phyloP scores from a whole-genome alignment of 2,797 vertebrate species.

The Iguana delicatissima region DNA sequence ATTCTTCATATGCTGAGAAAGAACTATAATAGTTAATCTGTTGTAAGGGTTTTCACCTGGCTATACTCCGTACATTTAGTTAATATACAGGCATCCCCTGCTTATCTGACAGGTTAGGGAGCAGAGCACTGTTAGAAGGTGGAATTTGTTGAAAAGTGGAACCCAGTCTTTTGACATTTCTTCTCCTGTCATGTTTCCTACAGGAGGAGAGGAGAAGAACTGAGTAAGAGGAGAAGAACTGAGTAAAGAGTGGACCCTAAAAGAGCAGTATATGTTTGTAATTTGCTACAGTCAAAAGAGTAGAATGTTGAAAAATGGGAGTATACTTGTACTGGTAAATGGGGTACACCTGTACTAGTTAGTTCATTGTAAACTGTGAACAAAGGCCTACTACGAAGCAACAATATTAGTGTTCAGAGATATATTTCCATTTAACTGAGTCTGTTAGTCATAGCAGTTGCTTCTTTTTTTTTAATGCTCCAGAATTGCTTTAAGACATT shows the following conservation, averaged over 20 bases:
- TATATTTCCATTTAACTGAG: background rate
- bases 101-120: too few relatives aligned
- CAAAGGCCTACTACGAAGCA: background rate
- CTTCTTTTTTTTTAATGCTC: background rate
- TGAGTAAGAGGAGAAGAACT: too few relatives aligned
- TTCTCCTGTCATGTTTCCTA: too few relatives aligned
- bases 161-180: too few relatives aligned
- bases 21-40: background rate
- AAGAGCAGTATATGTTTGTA: too few relatives aligned
- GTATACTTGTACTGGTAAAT: too few relatives aligned
- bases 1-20: background rate
- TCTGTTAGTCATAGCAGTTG: background rate
- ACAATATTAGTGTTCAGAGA: background rate
- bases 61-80: background rate
- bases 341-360: background rate
- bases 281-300: too few relatives aligned
- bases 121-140: too few relatives aligned
- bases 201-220: too few relatives aligned
- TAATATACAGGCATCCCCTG: background rate
- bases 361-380: background rate
- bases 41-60: background rate
- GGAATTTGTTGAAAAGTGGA: too few relatives aligned
- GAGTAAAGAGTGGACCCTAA: too few relatives aligned
- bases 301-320: too few relatives aligned
- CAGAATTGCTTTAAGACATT: background rate